Base-by-base conservation (phyloP, 2,888 invertebrate species). In the Platynereis dumerilii region DNA sequence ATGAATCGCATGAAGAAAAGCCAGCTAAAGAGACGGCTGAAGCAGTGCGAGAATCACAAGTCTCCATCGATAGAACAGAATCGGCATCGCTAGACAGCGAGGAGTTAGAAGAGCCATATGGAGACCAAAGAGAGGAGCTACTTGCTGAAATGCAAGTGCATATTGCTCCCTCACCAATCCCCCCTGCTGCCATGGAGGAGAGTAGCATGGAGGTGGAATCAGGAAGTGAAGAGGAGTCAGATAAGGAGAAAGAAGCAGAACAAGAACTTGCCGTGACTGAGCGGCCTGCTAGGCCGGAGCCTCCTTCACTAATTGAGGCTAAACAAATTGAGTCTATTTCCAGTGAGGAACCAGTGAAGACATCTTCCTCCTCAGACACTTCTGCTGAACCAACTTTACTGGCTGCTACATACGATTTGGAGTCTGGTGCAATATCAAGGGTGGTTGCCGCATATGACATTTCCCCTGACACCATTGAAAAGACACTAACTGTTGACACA, bases 301-400 rank as follows among this genome's bases (percentile, higher is more conserved):
- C 58, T 22, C 53, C 42, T 20, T 34, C 44, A 22, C 45, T 52
- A 22, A 53, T 52, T 24, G 56, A 29, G 42, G 48, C 53, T 7
- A 60, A 68, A 44, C 54, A 45, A 27, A 39, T 65, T 17, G 65
- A 56, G 34, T 76, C 78, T 17, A 69, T 73, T 28, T 75, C 76
- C 27, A 74, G 77, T 69, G 79, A 79, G 69, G 80, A 79, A 29
- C 64, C 77, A 42, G 75, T 79, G n/a, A 78, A 79, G 63, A 80
- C 80, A 42, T 82, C 83, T 24, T 79, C 82, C 7, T 81, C 93
- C 44, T 95, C 95, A 39, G 96, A 96, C 83, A 88, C 91, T 28
- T 95, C 95, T 0, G 96, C 96, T 57, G 83, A 83, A 66, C 82
- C 82, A 86, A 97, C 96, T 1, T 85, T 97, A 10, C 91, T 97